Evolutionary conservation across 1,140 invertebrate genomes (phyloP).

Genomic region (Trachymyrmex cornetzi): DNA sequence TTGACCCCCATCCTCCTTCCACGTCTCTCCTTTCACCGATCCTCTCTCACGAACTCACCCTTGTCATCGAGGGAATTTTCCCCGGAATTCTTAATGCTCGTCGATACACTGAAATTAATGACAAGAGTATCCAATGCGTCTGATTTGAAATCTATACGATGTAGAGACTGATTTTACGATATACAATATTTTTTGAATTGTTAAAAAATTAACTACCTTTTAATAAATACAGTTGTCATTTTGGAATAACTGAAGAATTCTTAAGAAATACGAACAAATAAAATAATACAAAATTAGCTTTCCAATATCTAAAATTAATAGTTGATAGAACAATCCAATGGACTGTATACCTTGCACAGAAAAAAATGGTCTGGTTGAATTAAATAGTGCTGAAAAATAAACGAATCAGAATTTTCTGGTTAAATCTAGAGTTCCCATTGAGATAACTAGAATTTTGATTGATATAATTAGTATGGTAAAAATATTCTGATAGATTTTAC

Average conservation of each 20-base stretch:
- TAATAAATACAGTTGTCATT: neutral
- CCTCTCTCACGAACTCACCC: constrained; percentile 63
- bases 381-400: no score
- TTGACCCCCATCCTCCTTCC: constrained; percentile 68
- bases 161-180: neutral
- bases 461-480: no score
- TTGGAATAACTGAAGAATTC: neutral
- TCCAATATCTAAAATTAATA: neutral
- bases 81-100: constrained; percentile 64
- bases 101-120: constrained; percentile 32
- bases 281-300: neutral
- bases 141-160: constrained; percentile 8
- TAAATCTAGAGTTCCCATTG: no score
- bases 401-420: no score
- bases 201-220: neutral
- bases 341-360: neutral
- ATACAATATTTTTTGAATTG: neutral
- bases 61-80: constrained; percentile 69
- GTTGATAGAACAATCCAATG: neutral
- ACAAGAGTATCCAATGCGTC: constrained; percentile 5
- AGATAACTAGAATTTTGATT: no score
- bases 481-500: no score
- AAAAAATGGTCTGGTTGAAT: no score
- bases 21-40: constrained; percentile 31
- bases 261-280: neutral